Evolutionary conservation across 2,113 vertebrate species (phyloP).

Genomic region (Chamaetylas fuelleborni): DNA sequence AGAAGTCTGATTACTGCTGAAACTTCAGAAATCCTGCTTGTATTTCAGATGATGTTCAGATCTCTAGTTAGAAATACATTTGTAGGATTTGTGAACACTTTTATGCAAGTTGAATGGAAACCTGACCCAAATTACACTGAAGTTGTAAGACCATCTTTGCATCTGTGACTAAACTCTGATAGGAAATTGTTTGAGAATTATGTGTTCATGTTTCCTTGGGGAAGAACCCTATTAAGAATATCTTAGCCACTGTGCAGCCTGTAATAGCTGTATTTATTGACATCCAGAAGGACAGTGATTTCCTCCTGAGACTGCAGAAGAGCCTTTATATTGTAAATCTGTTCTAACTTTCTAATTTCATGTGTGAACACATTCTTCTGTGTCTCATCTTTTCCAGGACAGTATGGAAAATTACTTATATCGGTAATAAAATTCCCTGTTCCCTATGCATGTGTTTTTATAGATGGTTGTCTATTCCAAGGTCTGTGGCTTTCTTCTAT

Average conservation of each 20-base stretch:
- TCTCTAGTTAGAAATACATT: background rate
- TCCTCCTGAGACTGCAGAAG: background rate
- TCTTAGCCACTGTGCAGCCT: background rate
- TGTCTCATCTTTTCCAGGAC: background rate
- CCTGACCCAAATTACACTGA: background rate
- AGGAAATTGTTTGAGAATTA: background rate
- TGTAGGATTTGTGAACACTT: background rate
- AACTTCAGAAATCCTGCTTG: background rate
- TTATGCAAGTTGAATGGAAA: background rate
- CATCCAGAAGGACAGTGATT: background rate
- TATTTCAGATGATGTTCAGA: background rate
- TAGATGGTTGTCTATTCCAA: background rate
- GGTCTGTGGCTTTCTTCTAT: background rate
- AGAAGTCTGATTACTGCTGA: background rate
- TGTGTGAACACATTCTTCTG: background rate
- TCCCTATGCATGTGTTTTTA: constrained; percentile 47
- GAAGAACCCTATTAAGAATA: background rate
- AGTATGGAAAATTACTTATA: constrained; percentile 54
- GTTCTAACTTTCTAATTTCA: background rate
- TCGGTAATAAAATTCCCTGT: constrained; percentile 21
- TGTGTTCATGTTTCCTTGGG: background rate
- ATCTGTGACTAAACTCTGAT: background rate
- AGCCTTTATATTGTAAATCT: background rate
- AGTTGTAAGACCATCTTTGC: background rate
- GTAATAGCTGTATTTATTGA: background rate